A percentile compares a stretch with the other conserved stretches of the same genome.
Conservation (phyloP, 2,113 vertebrate genomes). For the Leucosticte australis region DNA sequence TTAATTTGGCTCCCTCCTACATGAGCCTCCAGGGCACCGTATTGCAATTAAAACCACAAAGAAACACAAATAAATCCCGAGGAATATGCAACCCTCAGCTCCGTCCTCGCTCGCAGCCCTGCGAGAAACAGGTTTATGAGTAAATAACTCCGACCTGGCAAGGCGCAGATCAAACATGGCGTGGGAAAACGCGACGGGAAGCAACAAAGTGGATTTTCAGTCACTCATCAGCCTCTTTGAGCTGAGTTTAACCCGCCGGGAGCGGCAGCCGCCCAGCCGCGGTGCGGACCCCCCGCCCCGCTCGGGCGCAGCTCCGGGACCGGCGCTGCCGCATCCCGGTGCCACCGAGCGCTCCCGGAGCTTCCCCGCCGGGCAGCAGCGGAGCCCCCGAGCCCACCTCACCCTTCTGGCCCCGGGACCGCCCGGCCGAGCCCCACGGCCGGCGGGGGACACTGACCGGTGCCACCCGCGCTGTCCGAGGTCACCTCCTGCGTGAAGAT, state of each 20-base stretch:
- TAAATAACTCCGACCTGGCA: background rate
- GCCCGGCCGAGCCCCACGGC: background rate
- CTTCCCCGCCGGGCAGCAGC: background rate
- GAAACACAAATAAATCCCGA: conserved; percentile 3
- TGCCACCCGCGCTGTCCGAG: conserved; percentile 50
- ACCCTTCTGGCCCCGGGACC: background rate
- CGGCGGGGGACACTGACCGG: conserved; percentile 61
- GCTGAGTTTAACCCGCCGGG: fast-evolving
- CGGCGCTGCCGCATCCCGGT: background rate
- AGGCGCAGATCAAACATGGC: background rate
- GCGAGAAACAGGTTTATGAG: background rate
- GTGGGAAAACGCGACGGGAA: background rate
- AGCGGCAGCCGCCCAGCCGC: background rate
- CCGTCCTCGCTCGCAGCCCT: background rate
- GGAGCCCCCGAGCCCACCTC: background rate
- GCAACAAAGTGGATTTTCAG: fast-evolving
- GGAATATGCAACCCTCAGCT: background rate
- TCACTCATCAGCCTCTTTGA: fast-evolving
- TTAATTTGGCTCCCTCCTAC: conserved; percentile 33
- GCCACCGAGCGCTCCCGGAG: background rate
- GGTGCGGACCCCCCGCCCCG: background rate
- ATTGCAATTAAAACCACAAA: conserved; percentile 24
- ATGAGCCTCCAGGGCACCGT: background rate
- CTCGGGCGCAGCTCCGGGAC: background rate
- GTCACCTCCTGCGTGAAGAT: conserved; percentile 73